Base-by-base conservation (phyloP, 2,888 invertebrate species). In the Phragmatobia fuliginosa region DNA sequence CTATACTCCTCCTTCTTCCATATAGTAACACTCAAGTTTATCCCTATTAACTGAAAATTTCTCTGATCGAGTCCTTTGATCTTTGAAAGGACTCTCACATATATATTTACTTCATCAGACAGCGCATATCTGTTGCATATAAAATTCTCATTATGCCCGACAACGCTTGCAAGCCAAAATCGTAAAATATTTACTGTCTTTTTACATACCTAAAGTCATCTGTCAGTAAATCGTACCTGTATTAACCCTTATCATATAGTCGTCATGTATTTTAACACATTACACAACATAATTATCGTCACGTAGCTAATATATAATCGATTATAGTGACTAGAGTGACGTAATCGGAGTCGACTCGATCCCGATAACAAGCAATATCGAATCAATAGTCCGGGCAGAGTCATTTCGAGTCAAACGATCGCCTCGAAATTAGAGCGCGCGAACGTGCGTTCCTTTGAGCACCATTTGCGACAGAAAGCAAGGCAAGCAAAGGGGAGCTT, bases 401-500 rank as follows among this genome's bases (percentile, higher is more conserved):
- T 81, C 80, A 77, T 78, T 81, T 64, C 73, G 82, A 81, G 84
- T 83, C 83, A 86, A 82, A 82, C 77, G 79, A 78, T 84, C 86
- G 86, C 85, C 83, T 86, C 87, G 90, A 90, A 92, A 93, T 93
- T 92, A 93, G 92, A 91, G 85, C 87, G 87, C 86, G 83, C 83
- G 88, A 84, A 90, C 92, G 92, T 90, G 93, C 90, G 93, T 90
- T 92, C 92, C 90, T 91, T 88, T 89, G 90, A 89, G 90, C 90
- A 85, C 86, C 87, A 88, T 90, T 91, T 87, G 89, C 87, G 85
- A 85, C 83, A 83, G 86, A 85, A 85, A 84, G 90, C 88, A 88
- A 89, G 86, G 88, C 89, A 88, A 89, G 90, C 90, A 88, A 88
- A 86, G 89, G 88, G 89, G 88, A 85, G 84, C 81, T 82, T 81